Evolutionary conservation across 2,888 invertebrate genomes (phyloP), one percentile per base, ranked within the genome.

Genomic region (Brachynemurus nebulosus): DNA sequence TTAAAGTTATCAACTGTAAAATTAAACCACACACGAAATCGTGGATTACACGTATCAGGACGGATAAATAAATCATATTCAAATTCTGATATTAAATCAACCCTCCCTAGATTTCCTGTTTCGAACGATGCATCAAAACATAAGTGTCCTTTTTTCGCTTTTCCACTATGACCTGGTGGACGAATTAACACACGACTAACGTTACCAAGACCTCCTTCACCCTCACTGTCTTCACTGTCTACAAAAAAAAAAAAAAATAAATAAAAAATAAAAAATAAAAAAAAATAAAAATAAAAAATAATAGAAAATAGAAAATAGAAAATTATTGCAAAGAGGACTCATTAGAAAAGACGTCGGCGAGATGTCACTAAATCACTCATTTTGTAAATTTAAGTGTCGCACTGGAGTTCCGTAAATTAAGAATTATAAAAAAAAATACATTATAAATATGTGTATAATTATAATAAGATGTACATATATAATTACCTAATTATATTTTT

Each of bases 111-210:
- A 67, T 97, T 96, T 54, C 96, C 95, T 49, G 92, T 89, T 67
- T 96, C 96, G 65, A 90, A 96, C 12, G 92, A 89, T 2, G 96
- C 95, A 68, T 96, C 95, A 66, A 96, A 96, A 59, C 95, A 93
- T 18, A 96, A 70, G 61, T 96, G 95, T 3, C 96, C 96, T 49
- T 88, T 81, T 67, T 93, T 95, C 9, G 95, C 93, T 64, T 93
- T 91, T 1, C 95, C 92, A 58, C 88, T 90, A 62, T 91, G 90
- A 0, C 90, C 91, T 0, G 88, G 82, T 5, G 91, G 91, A 14
- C 91, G 74, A 60, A 92, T 84, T 39, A 91, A 85, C 56, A 85
- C 71, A 45, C 86, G 77, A 58, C 84, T 91, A 42, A 96, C 81
- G 65, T 96, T 96, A 14, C 93, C 93, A 53, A 92, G 68, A 11